These are phyloP conservation scores for Peromyscus eremicus DNA, from an alignment of 2,797 vertebrate genomes.

Conservation along the genomic window DNA sequence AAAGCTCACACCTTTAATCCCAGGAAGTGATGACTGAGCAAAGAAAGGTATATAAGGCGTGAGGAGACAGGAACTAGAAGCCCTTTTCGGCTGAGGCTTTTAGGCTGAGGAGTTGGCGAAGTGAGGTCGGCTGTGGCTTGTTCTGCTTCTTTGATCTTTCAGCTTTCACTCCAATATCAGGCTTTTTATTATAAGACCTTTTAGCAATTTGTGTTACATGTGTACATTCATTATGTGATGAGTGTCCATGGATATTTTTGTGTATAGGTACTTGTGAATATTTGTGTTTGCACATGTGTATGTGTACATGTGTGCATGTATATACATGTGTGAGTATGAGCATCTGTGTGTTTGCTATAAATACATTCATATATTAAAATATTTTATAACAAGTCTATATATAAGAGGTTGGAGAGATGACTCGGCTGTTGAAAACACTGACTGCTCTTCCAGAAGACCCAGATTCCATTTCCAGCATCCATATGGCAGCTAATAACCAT, in stretches of 20 bases:
- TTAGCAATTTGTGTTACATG: too few relatives aligned
- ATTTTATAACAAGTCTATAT: neutral
- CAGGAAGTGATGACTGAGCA: too few relatives aligned
- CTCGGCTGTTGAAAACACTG: neutral
- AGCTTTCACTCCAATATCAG: too few relatives aligned
- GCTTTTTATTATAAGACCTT: too few relatives aligned
- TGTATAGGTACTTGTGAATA: neutral
- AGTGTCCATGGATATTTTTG: neutral
- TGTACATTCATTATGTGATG: neutral
- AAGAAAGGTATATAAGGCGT: too few relatives aligned
- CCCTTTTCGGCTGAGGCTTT: too few relatives aligned
- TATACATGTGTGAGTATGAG: neutral
- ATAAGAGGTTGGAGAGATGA: neutral
- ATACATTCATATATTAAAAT: neutral
- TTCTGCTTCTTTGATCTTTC: too few relatives aligned
- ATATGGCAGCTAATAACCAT: neutral
- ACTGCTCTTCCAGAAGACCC: neutral
- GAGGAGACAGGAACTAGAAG: too few relatives aligned
- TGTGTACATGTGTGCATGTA: neutral
- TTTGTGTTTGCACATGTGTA: neutral
- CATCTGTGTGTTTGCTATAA: neutral
- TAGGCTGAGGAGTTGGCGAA: too few relatives aligned
- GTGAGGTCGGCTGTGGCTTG: too few relatives aligned
- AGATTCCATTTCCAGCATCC: neutral
- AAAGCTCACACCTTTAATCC: too few relatives aligned